Base-by-base conservation (phyloP, 2,113 vertebrate species). In the Girardinichthys multiradiatus region DNA sequence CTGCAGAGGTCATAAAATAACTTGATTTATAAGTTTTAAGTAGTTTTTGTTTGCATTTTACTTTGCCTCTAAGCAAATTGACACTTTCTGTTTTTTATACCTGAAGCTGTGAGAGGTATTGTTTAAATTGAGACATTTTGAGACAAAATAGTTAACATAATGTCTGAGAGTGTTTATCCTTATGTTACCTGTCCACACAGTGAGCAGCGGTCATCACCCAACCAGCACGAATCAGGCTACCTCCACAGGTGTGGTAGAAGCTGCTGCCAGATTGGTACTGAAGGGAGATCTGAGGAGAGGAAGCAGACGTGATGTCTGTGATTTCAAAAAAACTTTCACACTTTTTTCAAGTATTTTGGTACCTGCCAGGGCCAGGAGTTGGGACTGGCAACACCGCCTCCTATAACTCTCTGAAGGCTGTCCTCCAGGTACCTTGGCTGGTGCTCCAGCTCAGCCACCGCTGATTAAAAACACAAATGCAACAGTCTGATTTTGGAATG, bases 201-300 rank as follows among this genome's bases (percentile, higher is more conserved):
- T 96, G 96, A 87, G 96, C 96, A 3, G 96, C 96, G 0, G 95
- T 97, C 95, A 97, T 85, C 31, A 97, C 97, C 95, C 96, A 96
- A 86, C 94, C 91, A 4, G 2, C 85, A 24, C 0, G 67, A 70
- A 97, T 88, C 89, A 98, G 94, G 75, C 94, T 95, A 64, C 96
- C 96, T 6, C 96, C 96, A 11, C 96, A 97, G 12, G 94, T 96
- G 90, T 97, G 97, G 74, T 91, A 26, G 93, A 90, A 96, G 7
- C 3, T 15, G 54, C 91, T 76, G 0, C 77, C 5, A 1, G 94
- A 94, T 45, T 0, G 29, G 80, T 95, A 96, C 92, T 98, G 97
- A 65, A 93, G 92, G 30, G 91, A 91, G 71, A 92, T 89, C 91
- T 92, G 51, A 33, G 14, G 33, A 21, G 57, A 30, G 29, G 28